Percentiles rank a stretch among this genome's conserved stretches.
Conservation (phyloP, 2,888 invertebrate genomes). For the Lissocephala sabroskyi region DNA sequence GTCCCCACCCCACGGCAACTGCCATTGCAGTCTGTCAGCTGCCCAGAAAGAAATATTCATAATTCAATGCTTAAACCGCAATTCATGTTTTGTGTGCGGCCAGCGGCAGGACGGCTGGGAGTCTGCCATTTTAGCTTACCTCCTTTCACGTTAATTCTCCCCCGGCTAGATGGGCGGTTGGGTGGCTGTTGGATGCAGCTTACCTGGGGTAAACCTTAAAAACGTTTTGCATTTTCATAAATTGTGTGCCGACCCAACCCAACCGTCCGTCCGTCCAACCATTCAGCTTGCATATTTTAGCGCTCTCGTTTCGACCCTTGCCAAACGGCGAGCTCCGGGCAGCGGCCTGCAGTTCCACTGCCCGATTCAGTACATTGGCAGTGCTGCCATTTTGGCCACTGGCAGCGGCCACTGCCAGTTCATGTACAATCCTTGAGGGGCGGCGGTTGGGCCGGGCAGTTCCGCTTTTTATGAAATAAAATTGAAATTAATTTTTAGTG, state of each 20-base stretch:
- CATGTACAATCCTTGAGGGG: slow-evolving; percentile 6
- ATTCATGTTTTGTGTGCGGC: slow-evolving; percentile 37
- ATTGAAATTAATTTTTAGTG: slow-evolving; percentile 64
- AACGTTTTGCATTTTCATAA: slow-evolving; percentile 64
- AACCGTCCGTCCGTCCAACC: background rate
- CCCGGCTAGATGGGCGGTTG: slow-evolving; percentile 26
- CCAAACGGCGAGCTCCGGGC: background rate
- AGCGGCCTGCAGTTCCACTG: too few species aligned
- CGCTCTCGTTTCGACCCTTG: slow-evolving; percentile 21
- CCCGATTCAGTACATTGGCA: background rate
- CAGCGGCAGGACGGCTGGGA: slow-evolving; percentile 15
- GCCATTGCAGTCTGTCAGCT: too few species aligned
- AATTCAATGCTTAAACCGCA: slow-evolving; percentile 58
- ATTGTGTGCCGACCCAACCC: slow-evolving; percentile 27
- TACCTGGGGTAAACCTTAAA: slow-evolving; percentile 62
- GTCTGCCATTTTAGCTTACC: slow-evolving; percentile 42
- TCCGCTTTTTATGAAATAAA: slow-evolving; percentile 44
- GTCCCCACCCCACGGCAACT: too few species aligned
- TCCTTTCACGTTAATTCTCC: slow-evolving; percentile 50
- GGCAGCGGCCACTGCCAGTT: background rate
- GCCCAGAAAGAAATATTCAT: slow-evolving; percentile 40
- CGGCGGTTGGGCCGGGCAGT: slow-evolving; percentile 2
- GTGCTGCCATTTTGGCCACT: background rate
- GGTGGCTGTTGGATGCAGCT: slow-evolving; percentile 29
- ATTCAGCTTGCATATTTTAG: slow-evolving; percentile 39